Percentiles rank a stretch among this genome's conserved stretches.
Conservation (phyloP, 1,140 invertebrate genomes). For the Eciton burchellii region DNA sequence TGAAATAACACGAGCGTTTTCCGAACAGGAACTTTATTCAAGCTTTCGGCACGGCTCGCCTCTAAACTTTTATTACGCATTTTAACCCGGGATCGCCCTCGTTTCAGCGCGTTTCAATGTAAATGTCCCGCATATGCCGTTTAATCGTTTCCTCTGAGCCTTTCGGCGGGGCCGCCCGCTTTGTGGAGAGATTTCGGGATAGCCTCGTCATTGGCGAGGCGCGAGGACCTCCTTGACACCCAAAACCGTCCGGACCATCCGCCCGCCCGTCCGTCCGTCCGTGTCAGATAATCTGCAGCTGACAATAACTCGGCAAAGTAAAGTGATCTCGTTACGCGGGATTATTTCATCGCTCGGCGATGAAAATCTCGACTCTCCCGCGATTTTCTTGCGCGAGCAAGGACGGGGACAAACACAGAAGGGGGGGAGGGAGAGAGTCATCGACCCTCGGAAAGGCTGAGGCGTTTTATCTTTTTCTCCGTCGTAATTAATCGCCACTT, state of each 20-base stretch:
- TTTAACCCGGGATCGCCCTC: background rate
- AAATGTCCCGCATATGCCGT: background rate
- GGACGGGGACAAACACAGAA: too few species aligned
- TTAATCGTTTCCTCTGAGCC: background rate
- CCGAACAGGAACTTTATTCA: conserved; percentile 28
- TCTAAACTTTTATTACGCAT: conserved; percentile 16
- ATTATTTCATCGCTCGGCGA: conserved; percentile 1
- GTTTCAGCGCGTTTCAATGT: conserved; percentile 1
- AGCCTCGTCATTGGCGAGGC: background rate
- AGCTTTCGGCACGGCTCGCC: conserved; percentile 14
- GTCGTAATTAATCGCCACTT: conserved; percentile 63
- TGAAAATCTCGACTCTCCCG: background rate
- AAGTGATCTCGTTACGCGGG: conserved; percentile 14
- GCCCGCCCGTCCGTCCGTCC: too few species aligned
- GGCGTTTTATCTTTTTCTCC: conserved; percentile 26
- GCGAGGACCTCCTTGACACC: background rate
- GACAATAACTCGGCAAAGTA: background rate
- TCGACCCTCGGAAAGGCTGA: conserved; percentile 40
- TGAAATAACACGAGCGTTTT: conserved; percentile 43
- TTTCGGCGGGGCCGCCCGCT: too few species aligned
- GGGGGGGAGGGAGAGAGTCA: conserved; percentile 28
- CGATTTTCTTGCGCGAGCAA: background rate
- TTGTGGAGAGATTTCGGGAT: background rate
- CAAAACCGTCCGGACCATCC: background rate
- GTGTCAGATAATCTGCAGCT: background rate